Evolutionary conservation across 37 sponge, comb jelly and placozoan genomes (phyloP).

Genomic region (Dysidea cf. avara): DNA sequence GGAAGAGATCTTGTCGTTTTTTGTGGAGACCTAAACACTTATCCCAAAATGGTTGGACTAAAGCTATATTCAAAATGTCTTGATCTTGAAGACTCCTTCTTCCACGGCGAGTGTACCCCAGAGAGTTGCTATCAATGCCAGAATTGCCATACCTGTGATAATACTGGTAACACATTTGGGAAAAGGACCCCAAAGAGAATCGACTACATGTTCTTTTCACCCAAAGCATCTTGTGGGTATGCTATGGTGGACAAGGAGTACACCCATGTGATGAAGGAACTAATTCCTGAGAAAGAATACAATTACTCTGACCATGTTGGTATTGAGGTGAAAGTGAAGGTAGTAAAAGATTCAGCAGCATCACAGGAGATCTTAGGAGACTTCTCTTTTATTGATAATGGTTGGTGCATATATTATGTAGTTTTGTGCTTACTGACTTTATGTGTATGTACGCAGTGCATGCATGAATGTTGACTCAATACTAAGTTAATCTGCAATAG

Average conservation of each 20-base stretch:
- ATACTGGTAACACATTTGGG: slow-evolving; percentile 36
- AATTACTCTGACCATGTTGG: slow-evolving; percentile 85
- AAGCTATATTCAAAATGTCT: slow-evolving; percentile 48
- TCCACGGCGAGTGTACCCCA: too few species aligned
- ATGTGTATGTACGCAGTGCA: too few species aligned
- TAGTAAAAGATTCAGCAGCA: too few species aligned
- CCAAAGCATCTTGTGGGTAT: too few species aligned
- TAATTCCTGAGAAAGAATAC: slow-evolving; percentile 61
- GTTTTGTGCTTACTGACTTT: too few species aligned
- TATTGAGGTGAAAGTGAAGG: slow-evolving; percentile 23
- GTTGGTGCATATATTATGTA: too few species aligned
- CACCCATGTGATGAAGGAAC: slow-evolving; percentile 34
- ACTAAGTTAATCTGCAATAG: too few species aligned
- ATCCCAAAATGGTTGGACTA: slow-evolving; percentile 33
- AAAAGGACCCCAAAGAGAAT: slow-evolving; percentile 54
- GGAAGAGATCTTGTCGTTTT: slow-evolving; percentile 58
- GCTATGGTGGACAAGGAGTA: too few species aligned
- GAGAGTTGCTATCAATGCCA: too few species aligned
- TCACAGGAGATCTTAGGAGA: too few species aligned
- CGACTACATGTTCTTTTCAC: slow-evolving; percentile 63
- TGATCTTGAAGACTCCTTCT: slow-evolving; percentile 9
- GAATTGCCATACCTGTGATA: slow-evolving; percentile 48
- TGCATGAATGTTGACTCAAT: too few species aligned
- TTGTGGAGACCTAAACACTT: slow-evolving; percentile 73
- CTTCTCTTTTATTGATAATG: too few species aligned